These are phyloP conservation scores for Acrossocheilus wenchowensis DNA, from an alignment of 2,797 vertebrate genomes.

Conservation along the genomic window DNA sequence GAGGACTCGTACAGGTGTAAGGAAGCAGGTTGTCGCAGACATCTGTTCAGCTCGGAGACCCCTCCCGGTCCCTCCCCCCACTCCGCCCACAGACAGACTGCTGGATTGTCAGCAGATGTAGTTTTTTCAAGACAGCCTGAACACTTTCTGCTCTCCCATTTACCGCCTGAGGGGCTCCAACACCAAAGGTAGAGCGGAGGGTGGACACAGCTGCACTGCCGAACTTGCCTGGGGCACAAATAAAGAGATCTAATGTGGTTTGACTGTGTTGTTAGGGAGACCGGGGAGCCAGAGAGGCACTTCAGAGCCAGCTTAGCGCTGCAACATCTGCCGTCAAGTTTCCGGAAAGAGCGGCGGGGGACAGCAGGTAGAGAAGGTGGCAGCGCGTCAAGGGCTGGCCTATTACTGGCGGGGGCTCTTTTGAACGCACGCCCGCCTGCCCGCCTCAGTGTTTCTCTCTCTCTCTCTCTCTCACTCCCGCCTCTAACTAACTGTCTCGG, in stretches of 20 bases:
- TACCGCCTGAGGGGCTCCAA: slow-evolving; percentile 88
- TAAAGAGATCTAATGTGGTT: slow-evolving; percentile 91
- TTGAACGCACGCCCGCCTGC: slow-evolving; percentile 74
- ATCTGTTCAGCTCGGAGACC: slow-evolving; percentile 85
- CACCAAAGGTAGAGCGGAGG: slow-evolving; percentile 92
- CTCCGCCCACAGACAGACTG: slow-evolving; percentile 78
- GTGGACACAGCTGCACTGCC: slow-evolving; percentile 94
- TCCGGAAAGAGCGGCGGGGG: slow-evolving; percentile 86
- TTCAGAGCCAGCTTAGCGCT: slow-evolving; percentile 91
- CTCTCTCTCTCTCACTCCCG: slow-evolving; percentile 23
- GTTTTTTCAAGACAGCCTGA: slow-evolving; percentile 65
- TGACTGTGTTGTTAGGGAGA: slow-evolving; percentile 90
- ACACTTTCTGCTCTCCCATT: slow-evolving; percentile 82
- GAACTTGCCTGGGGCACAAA: slow-evolving; percentile 93
- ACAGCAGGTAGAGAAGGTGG: slow-evolving; percentile 89
- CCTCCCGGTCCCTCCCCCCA: slow-evolving; percentile 69
- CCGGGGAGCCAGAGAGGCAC: slow-evolving; percentile 85
- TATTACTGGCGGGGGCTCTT: slow-evolving; percentile 77
- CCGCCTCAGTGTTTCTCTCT: slow-evolving; percentile 4
- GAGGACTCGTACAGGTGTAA: slow-evolving; percentile 87
- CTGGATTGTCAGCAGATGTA: slow-evolving; percentile 88
- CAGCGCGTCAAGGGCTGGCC: slow-evolving; percentile 73
- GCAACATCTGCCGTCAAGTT: slow-evolving; percentile 95
- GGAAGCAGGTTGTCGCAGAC: slow-evolving; percentile 87
- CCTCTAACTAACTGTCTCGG: slow-evolving; percentile 74